Base-by-base conservation (phyloP, 2,113 vertebrate genomes). In the Amphiprion ocellaris region DNA sequence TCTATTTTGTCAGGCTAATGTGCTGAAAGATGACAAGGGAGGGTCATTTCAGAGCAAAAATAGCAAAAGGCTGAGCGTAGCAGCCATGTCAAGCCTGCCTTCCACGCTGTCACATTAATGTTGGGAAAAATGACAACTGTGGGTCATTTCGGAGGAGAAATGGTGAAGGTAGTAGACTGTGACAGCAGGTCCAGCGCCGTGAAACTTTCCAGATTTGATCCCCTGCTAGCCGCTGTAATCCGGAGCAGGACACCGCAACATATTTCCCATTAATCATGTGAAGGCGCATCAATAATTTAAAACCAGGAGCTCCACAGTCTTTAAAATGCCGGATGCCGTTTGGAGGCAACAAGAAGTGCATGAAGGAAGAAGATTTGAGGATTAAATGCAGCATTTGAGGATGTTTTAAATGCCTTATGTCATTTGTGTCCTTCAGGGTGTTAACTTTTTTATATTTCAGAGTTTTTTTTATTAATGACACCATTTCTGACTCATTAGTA, bases 1-100 rank as follows among this genome's bases (percentile, higher is more conserved):
- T 79, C 85, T 83, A 77, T 90, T 90, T 89, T 91, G 84, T 92
- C 91, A 90, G 49, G 79, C 82, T 90, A 90, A 90, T 89, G 89
- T 82, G 83, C 84, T 61, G 86, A 86, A 86, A 90, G 89, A 90
- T 92, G 90, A 90, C 90, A 90, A 75, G 83, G 79, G 88, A 79
- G 86, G 77, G 86, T 89, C 87, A 82, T 90, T 81, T 87, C 72
- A 23, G 82, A 84, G 88, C 86, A 83, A 74, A 87, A 90, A 91
- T 80, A 81, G 85, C 81, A 87, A 79, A 33, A 86, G 81, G 77
- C 82, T 70, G 62, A 78, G 70, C 77, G 75, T 77, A 87, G 84
- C 61, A 61, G 84, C 74, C 77, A 21, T 89, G 89, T 87, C 90
- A 62, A 26, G 68, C 55, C 83, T 71, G 87, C 87, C 75, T 78